Base-by-base conservation (phyloP, 2,113 vertebrate genomes). In the Amblyornis subalaris region DNA sequence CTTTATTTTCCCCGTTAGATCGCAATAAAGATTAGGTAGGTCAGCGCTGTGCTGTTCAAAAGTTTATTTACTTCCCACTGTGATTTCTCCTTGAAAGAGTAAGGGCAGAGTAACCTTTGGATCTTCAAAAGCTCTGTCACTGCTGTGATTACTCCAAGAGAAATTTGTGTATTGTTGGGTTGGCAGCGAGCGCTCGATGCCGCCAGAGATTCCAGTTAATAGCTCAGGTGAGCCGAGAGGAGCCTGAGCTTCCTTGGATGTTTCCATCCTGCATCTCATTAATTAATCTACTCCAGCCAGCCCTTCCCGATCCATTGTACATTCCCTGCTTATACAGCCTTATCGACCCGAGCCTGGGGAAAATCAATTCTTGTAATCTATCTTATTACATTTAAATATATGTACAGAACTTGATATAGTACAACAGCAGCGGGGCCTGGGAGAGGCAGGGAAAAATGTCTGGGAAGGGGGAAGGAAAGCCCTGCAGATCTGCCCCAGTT, bases 381-480 rank as follows among this genome's bases (percentile, higher is more conserved):
- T 67, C 77, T 88, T 97, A 87, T 96, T 97, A 91, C 89, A 90
- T 97, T 98, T 96, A 96, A 97, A 97, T 96, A 31, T 94, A 97
- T 90, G 95, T 92, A 94, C 94, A 85, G 91, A 84, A 14, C 36
- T 76, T 61, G 88, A 62, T 57, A 35, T 0, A 23, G 65, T 60
- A 94, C 85, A 89, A 51, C 60, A 88, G 94, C 71, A 6, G 55
- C 2, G 57, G 84, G 74, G 83, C 73, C 83, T 69, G 80, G 35
- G 89, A 44, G 72, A 69, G 70, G 24, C 20, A 21, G 67, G 66
- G 55, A 33, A 88, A 29, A 40, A 84, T 4, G 15, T 1, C 61
- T 6, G 45, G 51, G 44, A 76, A 75, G 29, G 70, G 67, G 42
- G 71, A 64, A 42, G 35, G 31, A n/a, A 72, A 81, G 21, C 62